These are phyloP conservation scores for Spinibarbus caldwelli DNA, from an alignment of 2,797 vertebrate species.

Conservation along the genomic window DNA sequence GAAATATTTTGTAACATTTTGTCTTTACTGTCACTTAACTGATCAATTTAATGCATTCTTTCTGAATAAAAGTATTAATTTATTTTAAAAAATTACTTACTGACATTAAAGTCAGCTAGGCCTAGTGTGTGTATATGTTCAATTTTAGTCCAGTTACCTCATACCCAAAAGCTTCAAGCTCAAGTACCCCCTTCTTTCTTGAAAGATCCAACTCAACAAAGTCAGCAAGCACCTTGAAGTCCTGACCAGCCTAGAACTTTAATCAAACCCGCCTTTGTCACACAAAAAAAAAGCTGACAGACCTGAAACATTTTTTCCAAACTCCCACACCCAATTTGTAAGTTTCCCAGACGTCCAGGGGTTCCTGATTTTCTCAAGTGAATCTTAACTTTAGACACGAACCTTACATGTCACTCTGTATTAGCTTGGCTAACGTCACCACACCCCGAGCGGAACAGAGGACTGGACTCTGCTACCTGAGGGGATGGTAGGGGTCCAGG, in stretches of 20 bases:
- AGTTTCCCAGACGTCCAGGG: conserved; percentile 42
- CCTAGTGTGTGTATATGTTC: neutral
- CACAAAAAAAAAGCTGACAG: conserved; percentile 23
- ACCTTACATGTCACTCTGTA: conserved; percentile 58
- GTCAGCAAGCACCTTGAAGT: conserved; percentile 28
- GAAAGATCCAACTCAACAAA: conserved; percentile 12
- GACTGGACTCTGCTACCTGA: conserved; percentile 42
- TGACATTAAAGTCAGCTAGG: neutral
- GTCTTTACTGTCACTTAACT: too few species aligned
- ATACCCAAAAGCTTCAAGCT: neutral
- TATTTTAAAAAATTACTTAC: neutral
- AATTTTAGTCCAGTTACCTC: conserved; percentile 6
- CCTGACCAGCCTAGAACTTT: conserved; percentile 7
- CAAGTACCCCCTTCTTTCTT: neutral
- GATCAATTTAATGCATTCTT: too few species aligned
- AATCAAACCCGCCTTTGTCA: conserved; percentile 41
- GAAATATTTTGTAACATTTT: too few species aligned
- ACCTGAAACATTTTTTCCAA: conserved; percentile 35
- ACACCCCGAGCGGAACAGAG: conserved; percentile 24
- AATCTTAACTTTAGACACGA: conserved; percentile 61
- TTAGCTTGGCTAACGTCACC: conserved; percentile 43
- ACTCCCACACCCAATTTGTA: conserved; percentile 61
- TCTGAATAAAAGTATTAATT: too few species aligned
- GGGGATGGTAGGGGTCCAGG: conserved; percentile 79
- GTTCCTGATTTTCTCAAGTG: conserved; percentile 54